A percentile compares a stretch with the other conserved stretches of the same genome.
These are phyloP conservation scores for Pycnonotus jocosus DNA, from an alignment of 2,113 vertebrate genomes.

Conservation along the genomic window DNA sequence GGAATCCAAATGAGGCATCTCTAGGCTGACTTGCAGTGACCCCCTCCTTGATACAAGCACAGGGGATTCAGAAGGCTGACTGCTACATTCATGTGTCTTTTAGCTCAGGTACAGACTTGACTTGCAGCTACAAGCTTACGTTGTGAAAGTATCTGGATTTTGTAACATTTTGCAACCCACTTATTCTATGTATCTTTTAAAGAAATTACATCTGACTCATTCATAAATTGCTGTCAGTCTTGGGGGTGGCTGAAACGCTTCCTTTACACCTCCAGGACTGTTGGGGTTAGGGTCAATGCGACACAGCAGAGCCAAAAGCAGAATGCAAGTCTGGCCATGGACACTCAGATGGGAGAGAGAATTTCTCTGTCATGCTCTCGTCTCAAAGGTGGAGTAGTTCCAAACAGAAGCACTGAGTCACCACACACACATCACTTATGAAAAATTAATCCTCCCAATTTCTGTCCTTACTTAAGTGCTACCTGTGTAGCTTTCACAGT, in stretches of 20 bases:
- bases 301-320: background rate
- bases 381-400: background rate
- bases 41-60: rapidly evolving
- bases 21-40: background rate
- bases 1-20: background rate
- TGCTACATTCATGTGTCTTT: background rate
- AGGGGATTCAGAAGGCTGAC: background rate
- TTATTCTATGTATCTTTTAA: background rate
- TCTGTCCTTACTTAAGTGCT: background rate
- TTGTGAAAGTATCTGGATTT: background rate
- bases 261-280: background rate
- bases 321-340: background rate
- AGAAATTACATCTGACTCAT: background rate
- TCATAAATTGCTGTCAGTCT: background rate
- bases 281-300: background rate
- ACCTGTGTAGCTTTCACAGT: background rate
- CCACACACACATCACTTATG: background rate
- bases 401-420: background rate
- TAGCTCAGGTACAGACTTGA: background rate
- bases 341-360: background rate
- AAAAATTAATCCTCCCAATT: background rate
- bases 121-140: background rate
- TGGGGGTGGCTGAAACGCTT: background rate
- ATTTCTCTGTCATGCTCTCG: background rate
- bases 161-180: background rate